Base-by-base conservation (phyloP, 2,113 vertebrate genomes). In the Clupea harengus region DNA sequence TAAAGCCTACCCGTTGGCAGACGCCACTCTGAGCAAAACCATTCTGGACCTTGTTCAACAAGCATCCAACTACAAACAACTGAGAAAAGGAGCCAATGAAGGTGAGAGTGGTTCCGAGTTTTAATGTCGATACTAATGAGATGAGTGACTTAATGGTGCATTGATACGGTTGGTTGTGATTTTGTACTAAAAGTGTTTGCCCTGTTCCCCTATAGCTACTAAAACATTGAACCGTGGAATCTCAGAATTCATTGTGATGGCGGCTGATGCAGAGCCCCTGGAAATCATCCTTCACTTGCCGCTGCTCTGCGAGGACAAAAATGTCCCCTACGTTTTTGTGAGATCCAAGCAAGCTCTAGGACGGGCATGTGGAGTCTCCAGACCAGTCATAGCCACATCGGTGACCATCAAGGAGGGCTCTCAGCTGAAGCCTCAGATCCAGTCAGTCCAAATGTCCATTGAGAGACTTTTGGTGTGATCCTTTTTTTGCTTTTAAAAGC, bases 391-490 rank as follows among this genome's bases (percentile, higher is more conserved):
- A 0, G 97, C 98, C 91, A 99, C 97, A 86, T 97, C 98, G 0
- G 97, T 99, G 91, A 99, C 97, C 84, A 98, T 99, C 91, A 99
- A 99, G 91, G 98, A 99, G 88, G 97, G 98, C 0, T 99, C 97
- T 3, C 98, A 99, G 91, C 95, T 99, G 80, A 99, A 98, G 90
- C 98, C 98, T 15, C 98, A 99, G 94, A 99, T 99, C 90, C 98
- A 99, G 90, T 97, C 97, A 85, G 96, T 98, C 18, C 98, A 99
- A 91, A 96, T 96, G 95, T 95, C 97, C 0, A 98, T 99, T 47
- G 97, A 99, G 89, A 97, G 98, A 96, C 97, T 99, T 85, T 93
- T 99, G n/a, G 97, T 99, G 87, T 99, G 92, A 97, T 82, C 17
- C 45, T 20, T 0, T 25, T 45, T 84, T 67, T 47, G 64, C 18